Conservation (phyloP, 2,113 vertebrate genomes). For the Camelus dromedarius region DNA sequence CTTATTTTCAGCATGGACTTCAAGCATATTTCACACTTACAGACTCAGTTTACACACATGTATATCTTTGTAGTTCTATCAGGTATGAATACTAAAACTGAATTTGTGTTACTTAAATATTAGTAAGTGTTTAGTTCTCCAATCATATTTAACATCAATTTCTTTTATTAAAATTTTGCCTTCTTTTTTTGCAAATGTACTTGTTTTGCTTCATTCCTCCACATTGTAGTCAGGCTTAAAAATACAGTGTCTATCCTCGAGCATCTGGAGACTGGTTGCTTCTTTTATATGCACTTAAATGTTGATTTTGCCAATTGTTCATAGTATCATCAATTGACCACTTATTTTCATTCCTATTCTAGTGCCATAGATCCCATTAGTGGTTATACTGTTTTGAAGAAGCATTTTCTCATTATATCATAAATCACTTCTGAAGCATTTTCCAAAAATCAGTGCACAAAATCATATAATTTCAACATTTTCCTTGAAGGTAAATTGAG, state of each 20-base stretch:
- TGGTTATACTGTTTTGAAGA: conserved; percentile 10
- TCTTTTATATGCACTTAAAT: conserved; percentile 4
- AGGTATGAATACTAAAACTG: not conserved
- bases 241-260: not conserved
- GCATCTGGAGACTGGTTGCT: not conserved
- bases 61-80: not conserved
- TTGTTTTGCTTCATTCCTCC: not conserved
- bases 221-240: not conserved
- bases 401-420: not conserved
- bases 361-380: conserved; percentile 6
- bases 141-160: not conserved
- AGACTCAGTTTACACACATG: not conserved
- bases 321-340: conserved; percentile 1
- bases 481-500: conserved; percentile 63
- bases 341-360: conserved; percentile 19
- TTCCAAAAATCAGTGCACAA: conserved; percentile 62
- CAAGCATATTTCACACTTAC: not conserved
- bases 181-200: not conserved
- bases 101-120: not conserved
- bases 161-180: not conserved
- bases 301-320: not conserved
- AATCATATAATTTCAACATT: conserved; percentile 57
- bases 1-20: not conserved
- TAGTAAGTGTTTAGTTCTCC: not conserved
- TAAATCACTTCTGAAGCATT: conserved; percentile 68